Conservation (phyloP, 2,797 vertebrate genomes). For the Microctenopoma lineatum region DNA sequence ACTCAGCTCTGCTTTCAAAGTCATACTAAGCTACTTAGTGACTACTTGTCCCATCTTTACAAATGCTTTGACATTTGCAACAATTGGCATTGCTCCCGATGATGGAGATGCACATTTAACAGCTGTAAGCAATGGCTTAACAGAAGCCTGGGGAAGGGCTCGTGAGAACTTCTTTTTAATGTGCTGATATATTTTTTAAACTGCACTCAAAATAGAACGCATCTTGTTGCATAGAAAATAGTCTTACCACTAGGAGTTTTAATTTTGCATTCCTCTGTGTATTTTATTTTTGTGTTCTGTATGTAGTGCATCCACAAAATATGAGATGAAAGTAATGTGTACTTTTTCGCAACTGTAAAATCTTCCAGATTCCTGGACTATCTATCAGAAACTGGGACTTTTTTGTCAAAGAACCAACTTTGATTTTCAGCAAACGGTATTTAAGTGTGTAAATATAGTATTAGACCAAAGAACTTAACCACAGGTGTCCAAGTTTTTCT, state of each 20-base stretch:
- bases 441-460: background rate
- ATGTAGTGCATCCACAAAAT: background rate
- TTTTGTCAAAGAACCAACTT: background rate
- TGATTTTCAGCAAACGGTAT: background rate
- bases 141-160: constrained; percentile 19
- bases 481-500: background rate
- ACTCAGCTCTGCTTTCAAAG: constrained; percentile 51
- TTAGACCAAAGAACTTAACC: background rate
- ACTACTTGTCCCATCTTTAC: constrained; percentile 47
- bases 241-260: constrained; percentile 1
- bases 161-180: background rate
- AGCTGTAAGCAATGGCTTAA: constrained; percentile 28
- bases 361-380: background rate
- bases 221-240: constrained; percentile 1
- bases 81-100: constrained; percentile 24
- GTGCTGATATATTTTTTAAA: background rate
- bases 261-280: constrained; percentile 24
- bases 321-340: background rate
- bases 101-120: constrained; percentile 33
- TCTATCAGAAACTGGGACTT: background rate
- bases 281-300: background rate
- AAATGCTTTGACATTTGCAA: constrained; percentile 72
- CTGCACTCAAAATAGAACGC: background rate
- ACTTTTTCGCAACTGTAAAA: background rate
- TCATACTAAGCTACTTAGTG: constrained; percentile 9